Evolutionary conservation across 2,888 invertebrate species (phyloP).

Genomic region (Helobdella robusta): DNA sequence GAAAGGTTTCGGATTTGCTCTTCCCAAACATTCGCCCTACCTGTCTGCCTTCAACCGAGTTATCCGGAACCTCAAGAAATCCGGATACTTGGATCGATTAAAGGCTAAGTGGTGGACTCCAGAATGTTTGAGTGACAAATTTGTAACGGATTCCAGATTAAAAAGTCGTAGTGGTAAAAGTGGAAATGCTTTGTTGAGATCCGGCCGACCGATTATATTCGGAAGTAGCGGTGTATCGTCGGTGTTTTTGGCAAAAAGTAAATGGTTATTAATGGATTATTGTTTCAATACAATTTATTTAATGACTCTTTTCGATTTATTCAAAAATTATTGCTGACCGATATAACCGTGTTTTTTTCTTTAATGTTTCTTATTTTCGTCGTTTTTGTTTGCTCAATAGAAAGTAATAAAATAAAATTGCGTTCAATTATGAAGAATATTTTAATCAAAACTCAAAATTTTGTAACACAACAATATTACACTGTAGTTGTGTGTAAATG

Average conservation of each 20-base stretch:
- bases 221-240: too few relatives aligned
- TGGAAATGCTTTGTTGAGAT: conserved; percentile 9
- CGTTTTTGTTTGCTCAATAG: neutral
- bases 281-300: too few relatives aligned
- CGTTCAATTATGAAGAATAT: too few relatives aligned
- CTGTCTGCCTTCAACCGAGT: conserved; percentile 30
- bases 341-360: too few relatives aligned
- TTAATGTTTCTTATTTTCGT: neutral
- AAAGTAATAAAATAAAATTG: too few relatives aligned
- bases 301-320: too few relatives aligned
- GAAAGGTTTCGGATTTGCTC: conserved; percentile 30
- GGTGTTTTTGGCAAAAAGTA: too few relatives aligned
- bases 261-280: too few relatives aligned
- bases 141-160: conserved; percentile 15
- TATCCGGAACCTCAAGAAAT: conserved; percentile 24
- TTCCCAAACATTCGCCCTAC: conserved; percentile 30
- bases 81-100: conserved; percentile 28
- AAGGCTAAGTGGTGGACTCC: conserved; percentile 32
- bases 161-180: neutral
- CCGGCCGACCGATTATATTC: neutral
- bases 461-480: neutral
- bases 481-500: neutral
- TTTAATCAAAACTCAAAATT: neutral
- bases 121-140: neutral
- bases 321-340: too few relatives aligned